Conservation (phyloP, 2,888 invertebrate genomes). For the Trachelus stipa region DNA sequence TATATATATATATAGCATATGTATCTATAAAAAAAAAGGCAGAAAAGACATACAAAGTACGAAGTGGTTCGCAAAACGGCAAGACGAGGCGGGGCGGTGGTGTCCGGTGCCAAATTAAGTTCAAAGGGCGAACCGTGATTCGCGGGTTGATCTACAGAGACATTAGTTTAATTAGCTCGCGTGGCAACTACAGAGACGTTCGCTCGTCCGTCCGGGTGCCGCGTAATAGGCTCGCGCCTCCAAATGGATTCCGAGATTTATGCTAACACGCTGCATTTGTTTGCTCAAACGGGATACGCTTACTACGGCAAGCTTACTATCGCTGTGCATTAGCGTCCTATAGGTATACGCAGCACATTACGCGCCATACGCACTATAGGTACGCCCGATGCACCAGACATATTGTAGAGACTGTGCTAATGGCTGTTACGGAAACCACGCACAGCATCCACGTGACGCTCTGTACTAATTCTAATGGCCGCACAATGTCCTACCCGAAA, state of each 20-base stretch:
- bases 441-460: neutral
- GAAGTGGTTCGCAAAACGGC: neutral
- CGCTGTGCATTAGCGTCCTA: neutral
- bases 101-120: constrained; percentile 48
- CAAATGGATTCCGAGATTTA: constrained; percentile 67
- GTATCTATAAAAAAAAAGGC: neutral
- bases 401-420: neutral
- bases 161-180: constrained; percentile 63
- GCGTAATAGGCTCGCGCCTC: constrained; percentile 63
- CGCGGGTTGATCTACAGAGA: constrained; percentile 49
- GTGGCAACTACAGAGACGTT: constrained; percentile 34
- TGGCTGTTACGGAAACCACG: neutral
- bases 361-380: neutral
- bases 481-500: neutral
- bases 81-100: neutral
- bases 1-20: too few relatives aligned
- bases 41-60: neutral
- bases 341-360: neutral
- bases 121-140: constrained; percentile 55
- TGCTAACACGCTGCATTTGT: constrained; percentile 65
- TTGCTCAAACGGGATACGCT: constrained; percentile 31
- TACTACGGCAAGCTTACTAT: neutral
- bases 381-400: neutral
- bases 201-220: constrained; percentile 33
- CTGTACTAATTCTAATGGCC: neutral